Percentiles rank a stretch among this genome's conserved stretches.
phyloP scores from a whole-genome alignment of 1,140 invertebrate genomes.

The Luehdorfia chinensis region DNA sequence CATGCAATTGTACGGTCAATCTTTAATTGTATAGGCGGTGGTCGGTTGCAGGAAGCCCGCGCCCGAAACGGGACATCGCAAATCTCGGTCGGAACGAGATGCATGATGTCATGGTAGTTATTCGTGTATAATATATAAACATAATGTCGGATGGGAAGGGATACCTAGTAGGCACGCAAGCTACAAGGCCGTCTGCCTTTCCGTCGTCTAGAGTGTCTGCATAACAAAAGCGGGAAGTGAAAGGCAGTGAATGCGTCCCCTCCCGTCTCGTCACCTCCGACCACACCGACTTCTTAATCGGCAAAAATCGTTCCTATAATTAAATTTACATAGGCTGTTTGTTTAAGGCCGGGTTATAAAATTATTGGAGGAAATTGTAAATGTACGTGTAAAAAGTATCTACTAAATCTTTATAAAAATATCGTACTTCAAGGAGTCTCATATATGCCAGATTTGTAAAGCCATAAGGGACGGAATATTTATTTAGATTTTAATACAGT shows the following conservation, averaged over 20 bases:
- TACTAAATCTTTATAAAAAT: no score
- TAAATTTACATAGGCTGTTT: no score
- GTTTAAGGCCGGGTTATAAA: no score
- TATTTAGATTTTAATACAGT: no score
- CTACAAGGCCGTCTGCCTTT: constrained; percentile 69
- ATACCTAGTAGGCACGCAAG: not conserved
- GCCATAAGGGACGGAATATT: no score
- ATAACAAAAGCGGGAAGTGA: constrained; percentile 75
- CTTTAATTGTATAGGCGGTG: constrained; percentile 26
- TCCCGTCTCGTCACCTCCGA: constrained; percentile 47
- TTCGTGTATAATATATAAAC: constrained; percentile 23
- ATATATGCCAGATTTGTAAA: no score
- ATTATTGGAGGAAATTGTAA: no score
- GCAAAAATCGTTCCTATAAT: constrained; percentile 18
- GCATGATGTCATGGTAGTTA: constrained; percentile 38
- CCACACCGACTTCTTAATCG: constrained; percentile 31
- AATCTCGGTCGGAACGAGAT: no score
- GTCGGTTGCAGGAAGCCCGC: no score
- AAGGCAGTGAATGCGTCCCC: constrained; percentile 73
- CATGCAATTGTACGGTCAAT: constrained; percentile 47
- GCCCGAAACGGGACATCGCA: no score
- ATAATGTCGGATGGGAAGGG: constrained; percentile 46
- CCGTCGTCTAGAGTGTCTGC: constrained; percentile 56
- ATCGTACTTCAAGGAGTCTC: no score
- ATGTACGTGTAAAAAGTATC: no score